Conservation (phyloP, 2,888 invertebrate species). For the Ophion ellenae region DNA sequence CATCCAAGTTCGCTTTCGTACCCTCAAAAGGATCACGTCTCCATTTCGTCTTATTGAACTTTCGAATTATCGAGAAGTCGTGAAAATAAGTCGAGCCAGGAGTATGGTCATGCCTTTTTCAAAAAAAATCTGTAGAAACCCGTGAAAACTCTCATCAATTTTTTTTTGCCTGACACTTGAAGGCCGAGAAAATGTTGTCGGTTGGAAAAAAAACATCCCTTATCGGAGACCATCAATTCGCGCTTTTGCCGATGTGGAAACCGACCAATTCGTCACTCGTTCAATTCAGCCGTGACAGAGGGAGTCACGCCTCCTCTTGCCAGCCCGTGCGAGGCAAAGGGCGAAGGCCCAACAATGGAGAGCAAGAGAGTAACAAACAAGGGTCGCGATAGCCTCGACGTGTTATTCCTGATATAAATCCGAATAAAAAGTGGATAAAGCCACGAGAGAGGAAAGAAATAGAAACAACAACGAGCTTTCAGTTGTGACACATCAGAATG, state of each 20-base stretch:
- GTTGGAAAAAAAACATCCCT: background rate
- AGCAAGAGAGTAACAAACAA: conserved; percentile 39
- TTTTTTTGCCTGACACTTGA: background rate
- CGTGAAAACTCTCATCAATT: background rate
- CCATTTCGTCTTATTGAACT: conserved; percentile 9
- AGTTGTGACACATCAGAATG: background rate
- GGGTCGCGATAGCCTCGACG: conserved; percentile 30
- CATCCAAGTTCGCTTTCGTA: conserved; percentile 14
- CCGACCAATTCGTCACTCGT: conserved; percentile 43
- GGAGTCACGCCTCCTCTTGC: conserved; percentile 1
- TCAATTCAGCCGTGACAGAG: conserved; percentile 44
- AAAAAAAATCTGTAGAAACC: background rate
- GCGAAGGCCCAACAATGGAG: background rate
- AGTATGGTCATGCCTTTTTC: background rate
- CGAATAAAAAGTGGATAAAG: conserved; percentile 31
- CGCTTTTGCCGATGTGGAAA: conserved; percentile 29
- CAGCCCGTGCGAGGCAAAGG: background rate
- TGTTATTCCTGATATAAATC: conserved; percentile 47
- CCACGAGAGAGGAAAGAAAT: conserved; percentile 1
- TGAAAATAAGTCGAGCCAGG: background rate
- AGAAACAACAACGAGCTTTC: conserved; percentile 13
- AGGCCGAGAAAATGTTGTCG: background rate
- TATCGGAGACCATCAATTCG: conserved; percentile 22
- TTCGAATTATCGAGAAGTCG: conserved; percentile 15
- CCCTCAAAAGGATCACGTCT: conserved; percentile 8